phyloP scores from a whole-genome alignment of 2,888 invertebrate genomes.

The Mycogona germanica region DNA sequence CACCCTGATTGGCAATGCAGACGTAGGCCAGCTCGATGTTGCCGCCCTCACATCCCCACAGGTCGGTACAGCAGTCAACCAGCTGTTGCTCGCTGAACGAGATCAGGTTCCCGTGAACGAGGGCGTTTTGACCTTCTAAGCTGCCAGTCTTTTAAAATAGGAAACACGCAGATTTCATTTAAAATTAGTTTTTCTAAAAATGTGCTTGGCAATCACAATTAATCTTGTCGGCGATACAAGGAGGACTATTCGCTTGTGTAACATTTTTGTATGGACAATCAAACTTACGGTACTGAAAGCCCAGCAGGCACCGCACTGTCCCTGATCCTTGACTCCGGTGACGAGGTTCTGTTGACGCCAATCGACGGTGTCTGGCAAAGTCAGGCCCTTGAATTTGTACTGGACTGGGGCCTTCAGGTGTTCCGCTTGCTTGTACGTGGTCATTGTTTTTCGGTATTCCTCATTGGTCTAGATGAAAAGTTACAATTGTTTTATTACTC shows the following conservation, averaged over 20 bases:
- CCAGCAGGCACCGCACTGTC: conserved; percentile 5
- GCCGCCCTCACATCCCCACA: conserved; percentile 6
- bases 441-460: background rate
- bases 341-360: background rate
- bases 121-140: conserved; percentile 1
- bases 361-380: background rate
- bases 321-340: background rate
- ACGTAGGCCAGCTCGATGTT: background rate
- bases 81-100: conserved; percentile 4
- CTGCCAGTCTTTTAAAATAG: background rate
- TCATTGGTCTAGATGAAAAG: background rate
- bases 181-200: too few relatives aligned
- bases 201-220: too few relatives aligned
- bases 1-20: background rate
- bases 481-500: too few relatives aligned
- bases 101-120: background rate
- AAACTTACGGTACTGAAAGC: background rate
- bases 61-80: conserved; percentile 3
- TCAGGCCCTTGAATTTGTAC: background rate
- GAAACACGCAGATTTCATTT: too few relatives aligned
- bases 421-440: too few relatives aligned
- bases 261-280: background rate
- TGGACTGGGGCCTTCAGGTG: background rate
- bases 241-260: background rate
- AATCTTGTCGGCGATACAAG: background rate